These are phyloP conservation scores for Probosciger aterrimus DNA, from an alignment of 2,113 vertebrate species.

Conservation along the genomic window DNA sequence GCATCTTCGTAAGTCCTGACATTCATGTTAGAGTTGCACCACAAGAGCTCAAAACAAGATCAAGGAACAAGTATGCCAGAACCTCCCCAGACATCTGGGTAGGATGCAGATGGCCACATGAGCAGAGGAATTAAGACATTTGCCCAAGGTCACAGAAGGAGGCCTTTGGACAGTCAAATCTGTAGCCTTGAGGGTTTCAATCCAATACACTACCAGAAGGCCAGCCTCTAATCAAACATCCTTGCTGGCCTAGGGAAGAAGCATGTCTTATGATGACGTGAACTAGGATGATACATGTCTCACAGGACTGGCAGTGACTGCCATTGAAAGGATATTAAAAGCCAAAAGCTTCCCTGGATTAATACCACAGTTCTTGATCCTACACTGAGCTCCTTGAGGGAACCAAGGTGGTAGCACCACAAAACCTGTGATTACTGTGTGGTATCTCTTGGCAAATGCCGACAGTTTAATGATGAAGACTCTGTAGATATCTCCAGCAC, in stretches of 20 bases:
- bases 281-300: background rate
- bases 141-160: background rate
- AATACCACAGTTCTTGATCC: background rate
- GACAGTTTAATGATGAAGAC: background rate
- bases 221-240: background rate
- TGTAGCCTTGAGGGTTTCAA: background rate
- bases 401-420: background rate
- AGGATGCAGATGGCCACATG: background rate
- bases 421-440: background rate
- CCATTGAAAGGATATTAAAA: background rate
- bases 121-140: background rate
- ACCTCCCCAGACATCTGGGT: background rate
- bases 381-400: background rate
- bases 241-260: background rate
- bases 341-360: background rate
- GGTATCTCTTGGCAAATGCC: background rate
- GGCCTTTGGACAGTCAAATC: background rate
- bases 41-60: background rate
- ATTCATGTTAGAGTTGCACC: background rate
- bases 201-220: background rate
- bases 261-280: background rate
- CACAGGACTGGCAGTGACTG: background rate
- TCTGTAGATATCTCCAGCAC: background rate
- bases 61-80: background rate
- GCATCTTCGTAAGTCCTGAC: background rate